Conservation (phyloP, 2,113 vertebrate species). For the Benitochromis conjunctus region DNA sequence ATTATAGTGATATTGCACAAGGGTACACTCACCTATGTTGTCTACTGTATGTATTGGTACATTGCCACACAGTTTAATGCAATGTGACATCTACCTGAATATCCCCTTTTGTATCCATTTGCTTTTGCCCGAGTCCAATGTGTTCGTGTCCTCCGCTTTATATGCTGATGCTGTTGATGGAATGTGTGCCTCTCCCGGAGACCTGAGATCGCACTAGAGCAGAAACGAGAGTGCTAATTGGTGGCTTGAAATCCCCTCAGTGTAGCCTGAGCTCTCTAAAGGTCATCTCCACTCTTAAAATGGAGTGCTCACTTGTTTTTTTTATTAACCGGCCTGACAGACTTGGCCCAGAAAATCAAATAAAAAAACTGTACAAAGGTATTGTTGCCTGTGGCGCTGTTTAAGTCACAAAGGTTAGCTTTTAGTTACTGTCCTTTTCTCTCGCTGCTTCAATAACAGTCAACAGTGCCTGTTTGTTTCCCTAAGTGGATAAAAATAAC, state of each 20-base stretch:
- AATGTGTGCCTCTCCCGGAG: constrained; percentile 1
- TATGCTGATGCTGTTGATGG: constrained; percentile 45
- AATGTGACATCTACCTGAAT: not conserved
- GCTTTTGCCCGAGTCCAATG: not conserved
- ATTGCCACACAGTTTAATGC: not conserved
- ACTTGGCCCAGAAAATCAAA: constrained; percentile 46
- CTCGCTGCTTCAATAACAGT: not conserved
- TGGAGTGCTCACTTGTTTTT: constrained; percentile 50
- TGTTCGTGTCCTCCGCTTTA: not conserved
- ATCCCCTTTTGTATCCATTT: constrained; percentile 16
- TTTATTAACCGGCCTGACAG: constrained; percentile 46
- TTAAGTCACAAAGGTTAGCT: constrained; percentile 1
- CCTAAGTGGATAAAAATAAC: not conserved
- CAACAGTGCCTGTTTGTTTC: not conserved
- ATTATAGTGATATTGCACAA: not conserved
- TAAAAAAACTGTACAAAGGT: not conserved
- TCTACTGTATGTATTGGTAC: not conserved
- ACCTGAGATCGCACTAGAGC: constrained; percentile 22
- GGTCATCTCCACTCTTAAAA: constrained; percentile 62
- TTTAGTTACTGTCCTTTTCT: not conserved
- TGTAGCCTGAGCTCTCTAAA: constrained; percentile 50
- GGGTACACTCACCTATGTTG: not conserved
- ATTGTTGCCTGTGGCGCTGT: not conserved
- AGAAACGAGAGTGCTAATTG: constrained; percentile 53
- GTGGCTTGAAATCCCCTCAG: constrained; percentile 59